Percentiles rank a stretch among this genome's conserved stretches.
phyloP scores from a whole-genome alignment of 2,113 vertebrate genomes.

The Dendrocopos noguchii region DNA sequence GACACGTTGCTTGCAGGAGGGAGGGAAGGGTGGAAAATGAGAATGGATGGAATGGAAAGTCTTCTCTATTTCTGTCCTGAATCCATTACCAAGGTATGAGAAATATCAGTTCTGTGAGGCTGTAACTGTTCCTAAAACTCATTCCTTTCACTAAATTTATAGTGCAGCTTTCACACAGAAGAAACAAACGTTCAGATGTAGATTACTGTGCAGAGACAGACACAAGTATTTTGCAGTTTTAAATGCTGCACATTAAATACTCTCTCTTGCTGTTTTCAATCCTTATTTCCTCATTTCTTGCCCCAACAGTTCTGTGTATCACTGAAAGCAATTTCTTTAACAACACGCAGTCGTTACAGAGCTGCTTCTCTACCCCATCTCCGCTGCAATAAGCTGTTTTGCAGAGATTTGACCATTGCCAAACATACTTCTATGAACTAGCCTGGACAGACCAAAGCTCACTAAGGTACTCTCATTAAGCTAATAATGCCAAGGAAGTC shows the following conservation, averaged over 20 bases:
- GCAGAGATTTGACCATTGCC: not conserved
- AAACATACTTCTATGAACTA: not conserved
- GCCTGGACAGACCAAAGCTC: not conserved
- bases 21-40: not conserved
- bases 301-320: not conserved
- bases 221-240: not conserved
- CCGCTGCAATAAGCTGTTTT: not conserved
- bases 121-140: not conserved
- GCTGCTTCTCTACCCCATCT: not conserved
- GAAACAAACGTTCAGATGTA: not conserved
- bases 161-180: not conserved
- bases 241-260: not conserved
- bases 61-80: not conserved
- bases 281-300: not conserved
- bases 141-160: not conserved
- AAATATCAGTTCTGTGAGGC: not conserved
- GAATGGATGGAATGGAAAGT: not conserved
- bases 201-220: not conserved
- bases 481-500: not conserved
- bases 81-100: not conserved
- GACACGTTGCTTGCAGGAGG: not conserved
- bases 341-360: accelerated
- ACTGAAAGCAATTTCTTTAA: not conserved
- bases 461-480: not conserved
- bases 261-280: not conserved